A percentile compares a stretch with the other conserved stretches of the same genome.
Conservation (phyloP, 2,797 vertebrate genomes). For the Mustela erminea region DNA sequence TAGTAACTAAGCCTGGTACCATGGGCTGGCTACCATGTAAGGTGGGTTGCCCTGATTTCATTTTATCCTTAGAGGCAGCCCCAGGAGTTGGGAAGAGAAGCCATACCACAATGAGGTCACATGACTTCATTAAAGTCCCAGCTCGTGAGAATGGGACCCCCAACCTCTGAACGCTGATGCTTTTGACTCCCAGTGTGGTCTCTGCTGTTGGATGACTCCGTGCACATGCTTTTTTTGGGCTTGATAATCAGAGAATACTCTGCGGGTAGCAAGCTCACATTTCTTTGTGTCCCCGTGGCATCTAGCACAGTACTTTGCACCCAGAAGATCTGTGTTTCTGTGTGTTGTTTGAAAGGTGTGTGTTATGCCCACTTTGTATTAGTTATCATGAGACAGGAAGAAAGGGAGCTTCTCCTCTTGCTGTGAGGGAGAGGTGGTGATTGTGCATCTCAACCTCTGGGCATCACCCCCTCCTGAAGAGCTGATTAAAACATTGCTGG, state of each 20-base stretch:
- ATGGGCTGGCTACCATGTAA: fast-evolving
- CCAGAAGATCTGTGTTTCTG: not conserved
- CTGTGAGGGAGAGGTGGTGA: not conserved
- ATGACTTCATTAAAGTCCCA: not conserved
- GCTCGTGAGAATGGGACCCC: not conserved
- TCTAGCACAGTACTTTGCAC: not conserved
- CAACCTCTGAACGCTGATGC: not conserved
- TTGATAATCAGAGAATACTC: not conserved
- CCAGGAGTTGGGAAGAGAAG: not conserved
- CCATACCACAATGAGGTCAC: not conserved
- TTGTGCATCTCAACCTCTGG: not conserved
- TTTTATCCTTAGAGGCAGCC: not conserved
- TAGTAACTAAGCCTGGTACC: not conserved
- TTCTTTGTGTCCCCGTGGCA: not conserved
- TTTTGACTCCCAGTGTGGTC: not conserved
- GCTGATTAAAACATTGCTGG: not conserved
- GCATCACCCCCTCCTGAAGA: not conserved
- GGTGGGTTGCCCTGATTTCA: not conserved
- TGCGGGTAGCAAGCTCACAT: not conserved
- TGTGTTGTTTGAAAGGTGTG: not conserved
- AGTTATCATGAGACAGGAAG: not conserved
- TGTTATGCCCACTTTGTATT: not conserved
- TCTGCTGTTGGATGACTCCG: not conserved
- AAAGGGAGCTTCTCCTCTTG: not conserved
- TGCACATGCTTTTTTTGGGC: not conserved